Evolutionary conservation across 2,797 vertebrate species (phyloP).

Genomic region (Tadarida brasiliensis): DNA sequence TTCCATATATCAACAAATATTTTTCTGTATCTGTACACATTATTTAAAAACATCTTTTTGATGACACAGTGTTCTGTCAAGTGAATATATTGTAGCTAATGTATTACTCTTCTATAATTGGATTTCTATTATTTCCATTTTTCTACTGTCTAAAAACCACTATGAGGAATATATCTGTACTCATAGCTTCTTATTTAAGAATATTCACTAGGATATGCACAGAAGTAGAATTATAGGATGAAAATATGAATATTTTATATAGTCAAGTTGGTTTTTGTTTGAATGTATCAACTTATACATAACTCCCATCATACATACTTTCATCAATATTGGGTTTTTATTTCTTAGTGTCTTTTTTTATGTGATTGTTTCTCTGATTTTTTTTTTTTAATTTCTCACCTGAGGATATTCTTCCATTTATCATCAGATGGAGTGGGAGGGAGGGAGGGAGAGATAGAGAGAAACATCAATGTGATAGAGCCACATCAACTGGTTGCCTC

Average conservation of each 20-base stretch:
- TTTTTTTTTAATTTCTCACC: neutral
- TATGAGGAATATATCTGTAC: constrained; percentile 23
- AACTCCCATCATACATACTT: neutral
- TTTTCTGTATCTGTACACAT: neutral
- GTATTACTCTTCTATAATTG: neutral
- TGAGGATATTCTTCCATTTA: too few species aligned
- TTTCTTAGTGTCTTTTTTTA: neutral
- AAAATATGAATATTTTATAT: constrained; percentile 19
- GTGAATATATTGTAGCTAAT: neutral
- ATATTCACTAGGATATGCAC: neutral
- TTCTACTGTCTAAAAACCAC: constrained; percentile 51
- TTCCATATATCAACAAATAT: neutral
- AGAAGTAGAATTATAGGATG: neutral
- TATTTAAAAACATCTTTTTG: constrained; percentile 27
- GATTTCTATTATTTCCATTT: constrained; percentile 43
- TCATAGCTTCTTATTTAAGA: constrained; percentile 5
- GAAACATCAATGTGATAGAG: too few species aligned
- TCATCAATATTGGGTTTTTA: neutral
- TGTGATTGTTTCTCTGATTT: neutral
- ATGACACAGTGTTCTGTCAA: neutral
- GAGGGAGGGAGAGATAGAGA: too few species aligned
- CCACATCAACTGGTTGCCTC: too few species aligned
- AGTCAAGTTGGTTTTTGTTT: neutral
- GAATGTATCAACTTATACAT: neutral
- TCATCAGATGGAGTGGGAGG: too few species aligned